A percentile compares a stretch with the other conserved stretches of the same genome.
phyloP scores from a whole-genome alignment of 1,140 invertebrate genomes.

The Drosophila mojavensis region DNA sequence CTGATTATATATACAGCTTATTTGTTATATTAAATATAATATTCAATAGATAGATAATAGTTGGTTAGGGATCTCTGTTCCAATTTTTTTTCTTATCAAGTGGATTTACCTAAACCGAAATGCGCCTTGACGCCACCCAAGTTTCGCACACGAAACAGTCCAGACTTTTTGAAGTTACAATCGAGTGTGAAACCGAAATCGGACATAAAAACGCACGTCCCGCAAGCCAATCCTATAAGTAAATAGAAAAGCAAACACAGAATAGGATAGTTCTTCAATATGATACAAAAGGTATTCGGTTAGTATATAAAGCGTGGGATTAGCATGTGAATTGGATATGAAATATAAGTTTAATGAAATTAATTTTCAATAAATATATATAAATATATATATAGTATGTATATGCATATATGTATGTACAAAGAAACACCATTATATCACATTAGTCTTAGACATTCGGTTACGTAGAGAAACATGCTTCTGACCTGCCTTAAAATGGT shows the following conservation, averaged over 20 bases:
- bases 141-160: slow-evolving; percentile 94
- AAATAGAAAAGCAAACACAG: slow-evolving; percentile 83
- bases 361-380: slow-evolving; percentile 7
- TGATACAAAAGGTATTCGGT: slow-evolving; percentile 52
- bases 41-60: slow-evolving; percentile 17
- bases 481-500: background rate
- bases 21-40: background rate
- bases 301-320: slow-evolving; percentile 50
- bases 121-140: slow-evolving; percentile 94
- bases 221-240: slow-evolving; percentile 86
- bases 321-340: slow-evolving; percentile 4
- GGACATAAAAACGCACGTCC: slow-evolving; percentile 93
- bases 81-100: background rate
- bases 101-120: slow-evolving; percentile 90
- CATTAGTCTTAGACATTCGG: too few species aligned
- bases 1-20: slow-evolving; percentile 32
- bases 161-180: slow-evolving; percentile 95
- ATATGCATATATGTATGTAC: background rate
- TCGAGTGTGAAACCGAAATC: slow-evolving; percentile 94
- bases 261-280: slow-evolving; percentile 70
- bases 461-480: background rate
- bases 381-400: background rate
- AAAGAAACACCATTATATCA: background rate
- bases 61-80: background rate
- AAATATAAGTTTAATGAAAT: background rate